phyloP scores from a whole-genome alignment of 2,888 invertebrate species.

The Embidobia sp. region DNA sequence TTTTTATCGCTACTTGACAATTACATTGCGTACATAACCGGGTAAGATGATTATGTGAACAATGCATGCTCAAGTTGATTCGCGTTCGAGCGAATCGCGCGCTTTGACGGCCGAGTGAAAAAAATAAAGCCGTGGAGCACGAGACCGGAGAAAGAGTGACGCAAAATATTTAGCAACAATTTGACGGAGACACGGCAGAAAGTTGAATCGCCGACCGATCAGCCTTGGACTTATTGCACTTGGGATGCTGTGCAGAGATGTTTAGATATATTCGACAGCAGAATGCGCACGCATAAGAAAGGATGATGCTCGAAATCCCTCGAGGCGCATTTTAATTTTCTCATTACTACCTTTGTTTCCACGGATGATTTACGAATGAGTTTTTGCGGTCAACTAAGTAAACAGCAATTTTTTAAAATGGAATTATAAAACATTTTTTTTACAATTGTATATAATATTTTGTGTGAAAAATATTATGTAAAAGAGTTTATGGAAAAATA shows the following conservation, averaged over 20 bases:
- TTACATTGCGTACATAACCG: constrained; percentile 48
- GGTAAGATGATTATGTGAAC: constrained; percentile 36
- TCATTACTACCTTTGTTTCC: background rate
- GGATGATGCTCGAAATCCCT: constrained; percentile 19
- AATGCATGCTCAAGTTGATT: constrained; percentile 29
- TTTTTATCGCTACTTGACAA: constrained; percentile 47
- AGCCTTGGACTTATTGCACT: constrained; percentile 76
- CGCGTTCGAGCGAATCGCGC: constrained; percentile 24
- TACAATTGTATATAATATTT: too few relatives aligned
- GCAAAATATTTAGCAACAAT: constrained; percentile 72
- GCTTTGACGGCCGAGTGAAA: constrained; percentile 6
- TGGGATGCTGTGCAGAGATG: constrained; percentile 66
- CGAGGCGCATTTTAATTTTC: constrained; percentile 8
- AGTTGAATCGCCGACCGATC: constrained; percentile 72
- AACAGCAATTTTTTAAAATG: too few relatives aligned
- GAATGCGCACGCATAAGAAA: constrained; percentile 13
- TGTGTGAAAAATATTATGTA: too few relatives aligned
- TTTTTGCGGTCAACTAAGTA: too few relatives aligned
- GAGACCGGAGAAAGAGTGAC: constrained; percentile 23
- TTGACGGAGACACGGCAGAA: constrained; percentile 68
- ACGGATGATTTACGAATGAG: background rate
- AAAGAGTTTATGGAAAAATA: too few relatives aligned
- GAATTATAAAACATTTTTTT: too few relatives aligned
- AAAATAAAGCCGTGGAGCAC: too few relatives aligned
- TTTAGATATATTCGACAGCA: constrained; percentile 36